Base-by-base conservation (phyloP, 37 sponge, comb jelly and placozoan genomes). In the Mnemiopsis leidyi region DNA sequence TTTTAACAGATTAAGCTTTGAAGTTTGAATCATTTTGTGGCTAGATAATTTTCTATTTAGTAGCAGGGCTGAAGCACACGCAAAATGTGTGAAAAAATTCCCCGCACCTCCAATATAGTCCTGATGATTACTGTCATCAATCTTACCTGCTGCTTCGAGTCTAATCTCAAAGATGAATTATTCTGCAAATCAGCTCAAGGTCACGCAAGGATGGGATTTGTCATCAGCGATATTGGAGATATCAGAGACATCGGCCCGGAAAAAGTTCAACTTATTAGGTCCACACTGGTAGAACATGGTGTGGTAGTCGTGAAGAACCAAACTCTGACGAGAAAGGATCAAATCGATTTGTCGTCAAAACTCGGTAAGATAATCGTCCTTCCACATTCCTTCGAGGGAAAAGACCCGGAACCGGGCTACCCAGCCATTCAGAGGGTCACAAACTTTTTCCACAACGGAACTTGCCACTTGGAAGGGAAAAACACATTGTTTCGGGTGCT, bases 361-460 rank as follows among this genome's bases (percentile, higher is more conserved):
- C n/a, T 69, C 7, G 73, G 73, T 21, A 20, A 25, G 21, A 25
- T 69, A 21, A 69, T 69, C 73, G 29, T 21, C 24, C 29, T 69
- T 5, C 73, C 73, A 23, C 28, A 3, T 5, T 69, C 73, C 24
- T 69, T 69, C n/a, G 29, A 69, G 3, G 73, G 73, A 21, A 25
- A 69, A 21, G 73, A 69, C 29, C 73, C 73, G n/a, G 73, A 69
- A 69, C 24, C 21, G 21, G 73, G 73, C 73, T 69, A n/a, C n/a
- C 73, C 73, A 1, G 73, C 24, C 24, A 69, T 69, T 3, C 28
- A 21, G 24, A 21, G 73, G 21, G 73, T 25, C 23, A n/a, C 73
- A 21, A 69, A 69, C 73, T 69, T n/a, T 25, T 69, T 5, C 23
- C 29, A 69, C n/a, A 69, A 69, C 73, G 73, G 73, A 5, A 69